Evolutionary conservation across 2,888 invertebrate genomes (phyloP).

Genomic region (Amorpha juglandis): DNA sequence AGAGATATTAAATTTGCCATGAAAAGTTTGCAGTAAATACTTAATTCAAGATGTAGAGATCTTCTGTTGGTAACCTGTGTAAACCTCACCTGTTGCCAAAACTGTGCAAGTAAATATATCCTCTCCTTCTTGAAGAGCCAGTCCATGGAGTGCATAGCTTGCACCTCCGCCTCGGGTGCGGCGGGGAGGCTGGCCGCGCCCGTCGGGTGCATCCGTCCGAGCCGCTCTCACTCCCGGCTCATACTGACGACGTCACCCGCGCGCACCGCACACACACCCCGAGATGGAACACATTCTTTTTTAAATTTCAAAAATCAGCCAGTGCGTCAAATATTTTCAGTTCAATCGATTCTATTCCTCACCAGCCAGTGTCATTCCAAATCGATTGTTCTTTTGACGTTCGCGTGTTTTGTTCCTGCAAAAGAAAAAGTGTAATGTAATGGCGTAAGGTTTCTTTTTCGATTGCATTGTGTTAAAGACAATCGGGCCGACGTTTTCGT

Average conservation of each 20-base stretch:
- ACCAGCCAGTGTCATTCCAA: constrained; percentile 30
- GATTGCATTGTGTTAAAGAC: constrained; percentile 75
- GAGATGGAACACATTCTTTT: constrained; percentile 40
- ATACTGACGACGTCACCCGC: constrained; percentile 54
- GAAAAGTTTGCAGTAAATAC: no score
- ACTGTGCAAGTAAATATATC: constrained; percentile 96
- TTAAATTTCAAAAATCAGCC: constrained; percentile 21
- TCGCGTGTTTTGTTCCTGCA: constrained; percentile 70
- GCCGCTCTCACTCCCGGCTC: constrained; percentile 66
- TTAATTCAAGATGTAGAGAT: neutral
- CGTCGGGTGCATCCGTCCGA: constrained; percentile 90
- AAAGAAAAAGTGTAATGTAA: constrained; percentile 77
- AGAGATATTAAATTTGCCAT: no score
- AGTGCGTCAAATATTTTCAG: constrained; percentile 35
- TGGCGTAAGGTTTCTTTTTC: constrained; percentile 62
- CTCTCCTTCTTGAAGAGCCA: constrained; percentile 98
- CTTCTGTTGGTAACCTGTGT: neutral
- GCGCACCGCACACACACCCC: constrained; percentile 38
- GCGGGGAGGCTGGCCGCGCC: constrained; percentile 89
- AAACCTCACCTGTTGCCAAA: constrained; percentile 96
- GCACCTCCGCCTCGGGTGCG: constrained; percentile 94
- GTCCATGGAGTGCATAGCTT: constrained; percentile 98
- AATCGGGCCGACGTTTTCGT: constrained; percentile 76
- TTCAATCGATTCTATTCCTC: constrained; percentile 21
- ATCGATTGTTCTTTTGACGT: constrained; percentile 71